phyloP scores from a whole-genome alignment of 2,113 vertebrate genomes.

The Hippoglossus stenolepis region DNA sequence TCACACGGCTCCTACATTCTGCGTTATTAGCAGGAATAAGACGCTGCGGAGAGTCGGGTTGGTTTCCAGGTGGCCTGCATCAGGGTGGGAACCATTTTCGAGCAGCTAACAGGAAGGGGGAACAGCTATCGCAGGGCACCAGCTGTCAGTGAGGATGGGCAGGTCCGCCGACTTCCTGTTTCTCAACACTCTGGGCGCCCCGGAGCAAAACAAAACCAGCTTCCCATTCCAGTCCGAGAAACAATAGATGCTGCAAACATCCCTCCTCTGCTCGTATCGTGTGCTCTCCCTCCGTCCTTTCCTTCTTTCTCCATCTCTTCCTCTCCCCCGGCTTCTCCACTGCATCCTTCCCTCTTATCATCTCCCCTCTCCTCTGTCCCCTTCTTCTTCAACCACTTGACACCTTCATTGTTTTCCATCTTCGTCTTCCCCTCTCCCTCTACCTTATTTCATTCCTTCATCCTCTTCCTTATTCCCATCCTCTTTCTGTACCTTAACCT shows the following conservation, averaged over 20 bases:
- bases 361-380: not conserved
- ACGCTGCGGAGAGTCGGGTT: not conserved
- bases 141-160: conserved; percentile 79
- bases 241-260: conserved; percentile 67
- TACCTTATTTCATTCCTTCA: not conserved
- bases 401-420: not conserved
- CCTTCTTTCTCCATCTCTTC: conserved; percentile 30
- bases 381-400: not conserved
- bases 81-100: conserved; percentile 69
- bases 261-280: conserved; percentile 37
- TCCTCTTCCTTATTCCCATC: not conserved
- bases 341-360: not conserved
- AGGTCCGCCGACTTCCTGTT: conserved; percentile 74
- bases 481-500: not conserved
- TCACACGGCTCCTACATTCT: not conserved
- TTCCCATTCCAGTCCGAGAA: conserved; percentile 69
- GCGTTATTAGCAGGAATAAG: not conserved
- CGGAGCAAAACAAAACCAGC: conserved; percentile 66
- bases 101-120: conserved; percentile 73
- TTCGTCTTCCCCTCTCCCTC: not conserved
- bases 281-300: conserved; percentile 9
- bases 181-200: conserved; percentile 57
- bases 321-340: conserved; percentile 2
- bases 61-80: conserved; percentile 56
- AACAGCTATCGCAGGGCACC: conserved; percentile 76